phyloP scores from a whole-genome alignment of 2,888 invertebrate species.

The Azorinus chamasolen region DNA sequence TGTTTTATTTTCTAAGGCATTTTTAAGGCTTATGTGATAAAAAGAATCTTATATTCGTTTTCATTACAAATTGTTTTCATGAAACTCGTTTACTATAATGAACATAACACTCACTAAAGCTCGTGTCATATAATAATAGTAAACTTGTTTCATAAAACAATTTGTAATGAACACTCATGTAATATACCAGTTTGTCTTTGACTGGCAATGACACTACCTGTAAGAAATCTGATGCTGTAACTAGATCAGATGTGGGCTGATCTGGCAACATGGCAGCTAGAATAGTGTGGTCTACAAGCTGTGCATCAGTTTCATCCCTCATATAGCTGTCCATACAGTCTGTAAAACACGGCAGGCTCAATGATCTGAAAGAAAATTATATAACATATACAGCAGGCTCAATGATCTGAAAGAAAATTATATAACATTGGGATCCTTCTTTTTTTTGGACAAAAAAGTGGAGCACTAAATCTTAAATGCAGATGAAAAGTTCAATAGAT shows the following conservation, averaged over 20 bases:
- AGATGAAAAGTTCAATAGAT: too few relatives aligned
- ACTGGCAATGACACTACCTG: slow-evolving; percentile 25
- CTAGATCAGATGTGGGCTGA: slow-evolving; percentile 14
- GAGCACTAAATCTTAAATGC: too few relatives aligned
- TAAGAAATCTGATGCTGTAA: slow-evolving; percentile 43
- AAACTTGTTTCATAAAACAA: too few relatives aligned
- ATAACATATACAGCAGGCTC: slow-evolving; percentile 65
- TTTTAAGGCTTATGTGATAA: too few relatives aligned
- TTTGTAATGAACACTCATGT: too few relatives aligned
- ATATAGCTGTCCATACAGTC: slow-evolving; percentile 66
- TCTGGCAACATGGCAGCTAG: slow-evolving; percentile 41
- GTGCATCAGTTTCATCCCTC: slow-evolving; percentile 50
- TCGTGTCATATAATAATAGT: too few relatives aligned
- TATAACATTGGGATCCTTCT: background rate
- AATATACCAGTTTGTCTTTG: too few relatives aligned
- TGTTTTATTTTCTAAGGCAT: too few relatives aligned
- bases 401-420: slow-evolving; percentile 68
- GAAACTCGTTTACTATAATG: too few relatives aligned
- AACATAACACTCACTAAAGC: too few relatives aligned
- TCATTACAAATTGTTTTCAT: too few relatives aligned
- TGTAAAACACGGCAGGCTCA: slow-evolving; percentile 74
- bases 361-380: slow-evolving; percentile 65
- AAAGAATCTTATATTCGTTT: too few relatives aligned
- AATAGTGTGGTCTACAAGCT: slow-evolving; percentile 53
- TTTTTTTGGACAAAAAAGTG: background rate